These are phyloP conservation scores for Bellardia pandia DNA, from an alignment of 2,888 invertebrate genomes.

Conservation along the genomic window DNA sequence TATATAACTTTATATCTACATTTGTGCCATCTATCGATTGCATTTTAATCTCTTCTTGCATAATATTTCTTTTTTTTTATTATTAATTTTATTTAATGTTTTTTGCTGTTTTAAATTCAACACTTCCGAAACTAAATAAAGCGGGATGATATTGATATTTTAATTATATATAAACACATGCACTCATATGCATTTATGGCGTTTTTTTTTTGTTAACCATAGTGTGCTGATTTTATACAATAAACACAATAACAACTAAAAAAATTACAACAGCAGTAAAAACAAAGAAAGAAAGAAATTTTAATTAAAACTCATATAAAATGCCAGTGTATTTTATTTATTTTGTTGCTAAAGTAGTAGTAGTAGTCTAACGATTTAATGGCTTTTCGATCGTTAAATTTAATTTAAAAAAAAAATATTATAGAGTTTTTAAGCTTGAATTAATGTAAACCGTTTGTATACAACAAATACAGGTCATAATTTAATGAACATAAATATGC, in stretches of 20 bases:
- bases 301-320: conserved; percentile 44
- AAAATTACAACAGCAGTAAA: background rate
- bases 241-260: background rate
- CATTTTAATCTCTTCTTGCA: conserved; percentile 71
- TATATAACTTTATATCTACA: background rate
- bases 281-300: conserved; percentile 23
- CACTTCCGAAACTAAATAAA: conserved; percentile 70
- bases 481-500: conserved; percentile 14
- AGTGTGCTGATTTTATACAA: background rate
- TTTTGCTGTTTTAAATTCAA: conserved; percentile 64
- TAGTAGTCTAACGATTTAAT: conserved; percentile 32
- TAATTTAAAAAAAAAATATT: conserved; percentile 23
- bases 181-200: background rate
- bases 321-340: conserved; percentile 16
- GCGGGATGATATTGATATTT: conserved; percentile 47
- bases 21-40: conserved; percentile 35
- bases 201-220: conserved; percentile 7
- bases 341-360: background rate
- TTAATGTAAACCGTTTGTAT: background rate
- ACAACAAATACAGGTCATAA: conserved; percentile 9
- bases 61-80: conserved; percentile 23
- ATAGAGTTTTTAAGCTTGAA: conserved; percentile 19
- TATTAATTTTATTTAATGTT: conserved; percentile 3
- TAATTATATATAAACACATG: conserved; percentile 10
- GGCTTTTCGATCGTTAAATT: conserved; percentile 40